Evolutionary conservation across 2,888 invertebrate genomes (phyloP).

Genomic region (Brachyptera risi): DNA sequence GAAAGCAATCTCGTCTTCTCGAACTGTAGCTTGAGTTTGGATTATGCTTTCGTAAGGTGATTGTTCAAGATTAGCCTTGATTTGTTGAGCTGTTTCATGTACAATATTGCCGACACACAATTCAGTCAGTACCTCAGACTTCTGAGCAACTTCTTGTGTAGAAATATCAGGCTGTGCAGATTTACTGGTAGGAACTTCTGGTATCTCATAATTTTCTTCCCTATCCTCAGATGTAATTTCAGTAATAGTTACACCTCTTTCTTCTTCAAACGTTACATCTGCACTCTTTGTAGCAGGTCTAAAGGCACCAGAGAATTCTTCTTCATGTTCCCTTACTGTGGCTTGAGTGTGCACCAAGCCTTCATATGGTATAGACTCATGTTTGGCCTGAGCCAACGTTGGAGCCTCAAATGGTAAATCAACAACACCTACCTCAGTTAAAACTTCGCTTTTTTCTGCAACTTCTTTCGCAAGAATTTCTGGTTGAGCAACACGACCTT

Average conservation of each 20-base stretch:
- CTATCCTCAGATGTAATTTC: slow-evolving; percentile 45
- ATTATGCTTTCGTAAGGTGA: slow-evolving; percentile 46
- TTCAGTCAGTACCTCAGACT: slow-evolving; percentile 40
- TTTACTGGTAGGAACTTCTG: slow-evolving; percentile 40
- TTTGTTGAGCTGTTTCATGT: slow-evolving; percentile 37
- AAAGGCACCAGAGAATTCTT: slow-evolving; percentile 42
- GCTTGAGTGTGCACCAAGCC: slow-evolving; percentile 34
- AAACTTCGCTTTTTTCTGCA: slow-evolving; percentile 39
- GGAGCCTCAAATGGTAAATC: slow-evolving; percentile 30
- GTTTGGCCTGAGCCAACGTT: slow-evolving; percentile 31
- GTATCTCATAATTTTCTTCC: slow-evolving; percentile 42
- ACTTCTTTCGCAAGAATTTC: slow-evolving; percentile 40
- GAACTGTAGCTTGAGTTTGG: slow-evolving; percentile 44
- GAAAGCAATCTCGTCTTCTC: slow-evolving; percentile 48
- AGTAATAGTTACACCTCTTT: slow-evolving; percentile 42
- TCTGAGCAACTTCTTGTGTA: slow-evolving; percentile 46
- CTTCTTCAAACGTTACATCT: slow-evolving; percentile 38
- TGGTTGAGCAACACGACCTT: slow-evolving; percentile 39
- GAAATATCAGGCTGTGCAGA: slow-evolving; percentile 43
- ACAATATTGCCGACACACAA: slow-evolving; percentile 36
- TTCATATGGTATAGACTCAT: slow-evolving; percentile 36
- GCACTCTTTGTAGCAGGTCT: slow-evolving; percentile 43
- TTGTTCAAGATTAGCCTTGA: slow-evolving; percentile 42
- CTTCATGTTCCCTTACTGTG: slow-evolving; percentile 33
- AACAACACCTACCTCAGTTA: slow-evolving; percentile 37